Evolutionary conservation across 2,888 invertebrate species (phyloP).

Genomic region (Xestia xanthographa): DNA sequence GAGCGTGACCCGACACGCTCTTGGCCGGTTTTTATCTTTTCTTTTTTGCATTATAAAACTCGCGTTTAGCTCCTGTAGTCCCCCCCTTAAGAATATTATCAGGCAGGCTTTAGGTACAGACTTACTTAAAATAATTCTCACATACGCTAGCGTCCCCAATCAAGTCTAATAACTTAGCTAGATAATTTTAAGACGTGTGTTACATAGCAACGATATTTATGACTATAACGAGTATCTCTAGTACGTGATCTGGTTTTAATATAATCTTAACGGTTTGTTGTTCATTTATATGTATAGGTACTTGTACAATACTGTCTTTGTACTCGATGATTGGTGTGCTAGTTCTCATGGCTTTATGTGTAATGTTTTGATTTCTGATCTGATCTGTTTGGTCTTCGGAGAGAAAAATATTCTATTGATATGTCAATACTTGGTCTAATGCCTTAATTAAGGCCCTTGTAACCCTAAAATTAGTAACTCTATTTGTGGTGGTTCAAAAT

Average conservation of each 20-base stretch:
- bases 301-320: slow-evolving; percentile 68
- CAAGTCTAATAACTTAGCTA: slow-evolving; percentile 38
- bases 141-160: slow-evolving; percentile 29
- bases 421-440: not conserved
- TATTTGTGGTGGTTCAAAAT: too few species aligned
- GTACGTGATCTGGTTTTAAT: slow-evolving; percentile 80
- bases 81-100: not conserved
- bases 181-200: slow-evolving; percentile 57
- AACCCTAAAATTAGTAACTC: too few species aligned
- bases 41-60: too few species aligned
- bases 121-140: slow-evolving; percentile 24
- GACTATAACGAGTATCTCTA: slow-evolving; percentile 54
- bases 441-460: too few species aligned
- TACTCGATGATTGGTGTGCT: slow-evolving; percentile 50
- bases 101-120: not conserved
- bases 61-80: too few species aligned
- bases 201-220: slow-evolving; percentile 50
- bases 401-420: not conserved
- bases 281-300: slow-evolving; percentile 35
- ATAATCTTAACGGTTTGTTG: slow-evolving; percentile 75
- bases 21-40: too few species aligned
- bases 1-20: too few species aligned
- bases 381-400: not conserved
- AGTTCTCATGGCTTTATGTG: slow-evolving; percentile 40
- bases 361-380: slow-evolving; percentile 26